Conservation (phyloP, 2,113 vertebrate genomes). For the Marmota monax region DNA sequence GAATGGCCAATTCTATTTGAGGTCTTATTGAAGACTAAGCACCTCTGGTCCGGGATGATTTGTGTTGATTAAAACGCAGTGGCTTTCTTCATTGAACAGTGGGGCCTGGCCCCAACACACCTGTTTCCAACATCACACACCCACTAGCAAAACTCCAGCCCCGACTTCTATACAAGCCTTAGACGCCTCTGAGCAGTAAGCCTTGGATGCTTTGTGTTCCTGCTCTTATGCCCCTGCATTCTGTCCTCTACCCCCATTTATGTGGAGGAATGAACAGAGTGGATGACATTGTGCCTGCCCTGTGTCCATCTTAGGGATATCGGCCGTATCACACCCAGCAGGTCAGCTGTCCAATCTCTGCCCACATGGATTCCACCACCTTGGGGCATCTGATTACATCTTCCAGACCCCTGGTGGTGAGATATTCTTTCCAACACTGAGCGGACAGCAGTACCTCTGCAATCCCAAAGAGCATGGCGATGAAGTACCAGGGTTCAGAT, state of each 20-base stretch:
- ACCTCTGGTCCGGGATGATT: background rate
- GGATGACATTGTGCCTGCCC: background rate
- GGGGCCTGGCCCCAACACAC: no score
- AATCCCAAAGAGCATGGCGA: background rate
- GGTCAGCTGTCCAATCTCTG: background rate
- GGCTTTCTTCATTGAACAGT: background rate
- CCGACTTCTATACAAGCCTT: background rate
- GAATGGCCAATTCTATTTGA: background rate
- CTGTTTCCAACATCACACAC: background rate
- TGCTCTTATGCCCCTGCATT: background rate
- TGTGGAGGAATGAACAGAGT: background rate
- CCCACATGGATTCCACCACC: background rate
- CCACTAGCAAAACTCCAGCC: background rate
- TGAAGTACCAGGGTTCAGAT: no score
- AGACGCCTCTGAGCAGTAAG: background rate
- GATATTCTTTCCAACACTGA: background rate
- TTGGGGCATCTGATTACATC: background rate
- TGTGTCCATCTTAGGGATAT: background rate
- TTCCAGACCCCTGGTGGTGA: background rate
- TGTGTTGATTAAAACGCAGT: background rate
- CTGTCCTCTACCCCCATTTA: background rate
- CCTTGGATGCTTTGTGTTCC: background rate
- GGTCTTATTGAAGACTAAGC: background rate
- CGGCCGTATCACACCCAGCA: no score
- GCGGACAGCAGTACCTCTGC: background rate